Evolutionary conservation across 2,888 invertebrate species (phyloP), one percentile per base, ranked within the genome.

Genomic region (Ormyrus labotus): DNA sequence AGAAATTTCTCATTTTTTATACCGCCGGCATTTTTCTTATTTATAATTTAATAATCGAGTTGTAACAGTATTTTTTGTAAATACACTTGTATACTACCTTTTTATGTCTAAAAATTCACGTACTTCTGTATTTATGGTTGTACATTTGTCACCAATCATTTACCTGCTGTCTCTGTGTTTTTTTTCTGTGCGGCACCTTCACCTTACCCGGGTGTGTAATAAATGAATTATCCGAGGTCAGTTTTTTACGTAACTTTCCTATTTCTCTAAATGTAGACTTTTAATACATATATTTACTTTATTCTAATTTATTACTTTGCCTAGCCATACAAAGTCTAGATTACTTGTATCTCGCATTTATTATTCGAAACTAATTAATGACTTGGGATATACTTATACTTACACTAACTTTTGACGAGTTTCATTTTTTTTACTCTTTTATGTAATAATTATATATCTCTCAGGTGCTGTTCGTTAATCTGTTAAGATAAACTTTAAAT

Each of bases 201-300:
- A 75, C 78, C 82, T 80, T 53, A 74, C 68, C 73, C 74, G 60
- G 79, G 79, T 70, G 50, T 76, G 61, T 81, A 75, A 76, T 76
- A 73, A 72, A 73, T 55, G 67, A 79, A 71, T 75, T 77, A 34
- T 48, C 45, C 85, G 90, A 90, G 90, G 90, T 90, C 87, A 90
- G 90, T 90, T 89, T 90, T 90, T 86, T 90, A 90, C 84, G 88
- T 90, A 86, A 90, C 90, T 86, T 90, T 90, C 85, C 86, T 90
- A 86, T 90, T 90, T 84, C 89, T 90, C 85, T 90, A 88, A 90
- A 84, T 84, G 78, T 84, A 82, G 71, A 71, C 47, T 80, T 34
- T 78, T 63, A 57, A 64, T 76, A 76, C 72, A 71, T 57, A 60
- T 48, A 65, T 67, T 65, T 71, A 34, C 53, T 69, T 72, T 48